Base-by-base conservation (phyloP, 1,140 invertebrate species). In the Orussus abietinus region DNA sequence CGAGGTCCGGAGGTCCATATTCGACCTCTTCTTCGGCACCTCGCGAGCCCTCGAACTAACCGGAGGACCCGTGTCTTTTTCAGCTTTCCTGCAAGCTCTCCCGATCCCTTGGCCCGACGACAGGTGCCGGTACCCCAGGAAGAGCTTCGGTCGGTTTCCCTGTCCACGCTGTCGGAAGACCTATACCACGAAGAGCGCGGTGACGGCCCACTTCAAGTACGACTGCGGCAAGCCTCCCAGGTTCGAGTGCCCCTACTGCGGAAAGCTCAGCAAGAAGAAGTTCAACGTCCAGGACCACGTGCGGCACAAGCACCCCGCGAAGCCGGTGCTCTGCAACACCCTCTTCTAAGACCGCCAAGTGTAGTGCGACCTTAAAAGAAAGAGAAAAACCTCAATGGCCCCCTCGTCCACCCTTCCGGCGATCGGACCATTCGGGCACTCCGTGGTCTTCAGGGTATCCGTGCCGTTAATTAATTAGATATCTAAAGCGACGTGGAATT, bases 131-230 rank as follows among this genome's bases (percentile, higher is more conserved):
- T 45, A 38, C 15, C n/a, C 7, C 33, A 55, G 38, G 46, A 64
- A 47, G 31, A 48, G 29, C 14, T 60, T 47, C 47, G 35, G 32
- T 12, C 63, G 67, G 20, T 75, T 65, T 49, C 67, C 67, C 13
- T 80, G 77, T 62, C 74, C 69, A 39, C 66, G 66, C 5, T 81
- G 80, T 41, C 70, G 73, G 20, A 79, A 79, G 45, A 72, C 66
- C 34, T 81, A 82, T 57, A 75, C 77, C 18, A 76, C 76, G 13
- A 80, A 79, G 49, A 78, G 77, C 21, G 75, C 77, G 2, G 59
- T 80, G 2, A 77, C 71, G 22, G 64, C 75, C 2, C 83, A 85
- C 60, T 74, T 75, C 53, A 79, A 75, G 39, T 81, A 81, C 33
- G 66, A 66, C 20, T 67, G 62, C 54, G 69, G 71, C n/a, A 64